phyloP scores from a whole-genome alignment of 1,140 invertebrate genomes.

The Lysiphlebus fabarum region DNA sequence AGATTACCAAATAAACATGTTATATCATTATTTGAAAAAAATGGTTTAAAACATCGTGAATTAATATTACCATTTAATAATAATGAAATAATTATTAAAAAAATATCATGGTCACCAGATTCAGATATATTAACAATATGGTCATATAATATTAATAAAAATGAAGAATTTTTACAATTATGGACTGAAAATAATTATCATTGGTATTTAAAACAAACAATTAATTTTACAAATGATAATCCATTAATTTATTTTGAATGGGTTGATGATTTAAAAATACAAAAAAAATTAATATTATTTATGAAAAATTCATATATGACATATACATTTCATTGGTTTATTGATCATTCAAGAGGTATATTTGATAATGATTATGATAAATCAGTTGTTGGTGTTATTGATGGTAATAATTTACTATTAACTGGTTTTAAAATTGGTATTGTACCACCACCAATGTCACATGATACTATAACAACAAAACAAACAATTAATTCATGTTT shows the following conservation, averaged over 20 bases:
- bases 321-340: conserved; percentile 63
- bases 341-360: conserved; percentile 58
- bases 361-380: conserved; percentile 51
- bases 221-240: conserved; percentile 56
- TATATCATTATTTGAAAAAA: conserved; percentile 87
- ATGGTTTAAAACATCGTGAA: conserved; percentile 84
- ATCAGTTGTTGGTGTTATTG: conserved; percentile 71
- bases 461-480: conserved; percentile 59
- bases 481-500: conserved; percentile 60
- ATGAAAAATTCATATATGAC: conserved; percentile 57
- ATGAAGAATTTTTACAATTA: conserved; percentile 61
- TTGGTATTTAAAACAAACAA: conserved; percentile 83
- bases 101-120: conserved; percentile 75
- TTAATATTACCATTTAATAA: conserved; percentile 67
- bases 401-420: conserved; percentile 70
- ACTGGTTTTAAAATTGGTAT: conserved; percentile 71
- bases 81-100: conserved; percentile 54
- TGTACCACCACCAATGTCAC: conserved; percentile 81
- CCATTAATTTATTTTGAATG: conserved; percentile 60
- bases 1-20: conserved; percentile 65
- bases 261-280: conserved; percentile 38
- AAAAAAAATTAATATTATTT: conserved; percentile 42
- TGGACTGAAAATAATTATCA: conserved; percentile 85
- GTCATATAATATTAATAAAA: conserved; percentile 48
- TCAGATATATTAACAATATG: conserved; percentile 72